Percentiles rank a stretch among this genome's conserved stretches.
Evolutionary conservation across 2,797 vertebrate genomes (phyloP).

Genomic region (Cetoscarus ocellatus): DNA sequence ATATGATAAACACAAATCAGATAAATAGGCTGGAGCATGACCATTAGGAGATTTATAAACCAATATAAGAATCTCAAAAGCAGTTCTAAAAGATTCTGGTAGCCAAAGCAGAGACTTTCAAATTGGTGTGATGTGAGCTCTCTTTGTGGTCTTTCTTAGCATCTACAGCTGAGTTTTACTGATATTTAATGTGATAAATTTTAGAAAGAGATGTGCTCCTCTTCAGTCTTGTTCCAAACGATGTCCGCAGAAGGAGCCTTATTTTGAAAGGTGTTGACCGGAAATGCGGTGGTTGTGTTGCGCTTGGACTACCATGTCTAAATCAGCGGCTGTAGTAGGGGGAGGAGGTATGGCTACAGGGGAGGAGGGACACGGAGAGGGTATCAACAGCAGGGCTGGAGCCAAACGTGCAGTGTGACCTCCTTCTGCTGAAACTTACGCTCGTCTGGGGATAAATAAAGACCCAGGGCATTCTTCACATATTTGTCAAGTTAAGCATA

Average conservation of each 20-base stretch:
- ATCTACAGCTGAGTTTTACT: no score
- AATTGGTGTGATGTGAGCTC: no score
- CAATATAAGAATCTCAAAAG: no score
- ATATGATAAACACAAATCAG: no score
- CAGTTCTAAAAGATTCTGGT: no score
- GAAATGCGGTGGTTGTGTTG: constrained; percentile 9
- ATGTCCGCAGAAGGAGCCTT: not conserved
- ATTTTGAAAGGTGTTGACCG: constrained; percentile 43
- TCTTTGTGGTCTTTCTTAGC: no score
- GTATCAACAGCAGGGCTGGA: constrained; percentile 48
- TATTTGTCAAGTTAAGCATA: not conserved
- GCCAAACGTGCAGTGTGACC: constrained; percentile 46
- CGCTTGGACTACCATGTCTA: rapidly evolving
- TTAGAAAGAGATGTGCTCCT: no score
- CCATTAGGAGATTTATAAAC: no score
- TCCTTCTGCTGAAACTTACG: constrained; percentile 31
- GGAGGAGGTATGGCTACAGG: constrained; percentile 50
- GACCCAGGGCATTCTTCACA: not conserved
- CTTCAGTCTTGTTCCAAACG: no score
- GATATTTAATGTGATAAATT: no score
- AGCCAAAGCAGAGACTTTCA: no score
- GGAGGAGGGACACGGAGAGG: constrained; percentile 55
- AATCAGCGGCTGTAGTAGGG: constrained; percentile 3
- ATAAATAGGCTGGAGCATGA: no score
- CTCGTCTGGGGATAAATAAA: constrained; percentile 15